A percentile compares a stretch with the other conserved stretches of the same genome.
Evolutionary conservation across 2,113 vertebrate genomes (phyloP).

Genomic region (Thymallus thymallus): DNA sequence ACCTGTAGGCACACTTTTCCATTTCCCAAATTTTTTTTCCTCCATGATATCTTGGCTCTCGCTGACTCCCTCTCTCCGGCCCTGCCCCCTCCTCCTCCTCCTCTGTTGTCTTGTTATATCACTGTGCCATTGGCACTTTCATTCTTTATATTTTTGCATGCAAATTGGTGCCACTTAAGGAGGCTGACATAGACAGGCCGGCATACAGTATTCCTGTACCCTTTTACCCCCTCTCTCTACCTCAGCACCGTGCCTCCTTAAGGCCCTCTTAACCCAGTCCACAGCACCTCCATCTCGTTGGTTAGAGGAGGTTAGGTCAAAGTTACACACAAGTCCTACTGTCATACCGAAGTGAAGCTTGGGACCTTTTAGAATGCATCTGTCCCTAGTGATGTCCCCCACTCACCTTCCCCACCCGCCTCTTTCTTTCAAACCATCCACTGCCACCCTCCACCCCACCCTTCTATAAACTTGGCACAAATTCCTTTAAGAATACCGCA

Average conservation of each 20-base stretch:
- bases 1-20: constrained; percentile 75
- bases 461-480: constrained; percentile 51
- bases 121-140: constrained; percentile 64
- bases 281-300: constrained; percentile 50
- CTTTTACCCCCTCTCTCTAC: background rate
- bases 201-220: constrained; percentile 31
- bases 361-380: constrained; percentile 67
- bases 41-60: constrained; percentile 49
- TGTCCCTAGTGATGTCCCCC: constrained; percentile 39
- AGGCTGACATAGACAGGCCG: constrained; percentile 17
- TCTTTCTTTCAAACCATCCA: constrained; percentile 12
- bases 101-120: constrained; percentile 67
- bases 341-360: constrained; percentile 60
- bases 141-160: constrained; percentile 54
- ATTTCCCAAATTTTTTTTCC: constrained; percentile 32
- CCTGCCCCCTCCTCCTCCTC: constrained; percentile 39
- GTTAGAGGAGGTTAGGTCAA: constrained; percentile 53
- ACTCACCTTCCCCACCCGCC: constrained; percentile 16
- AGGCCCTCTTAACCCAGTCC: constrained; percentile 63
- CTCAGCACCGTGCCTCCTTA: constrained; percentile 48
- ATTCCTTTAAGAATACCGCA: constrained; percentile 63
- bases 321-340: constrained; percentile 64
- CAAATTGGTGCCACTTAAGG: constrained; percentile 59
- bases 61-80: constrained; percentile 62
- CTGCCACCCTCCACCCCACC: constrained; percentile 2